Evolutionary conservation across 2,113 vertebrate species (phyloP), one percentile per base, ranked within the genome.

Genomic region (Hirundichthys speculiger): DNA sequence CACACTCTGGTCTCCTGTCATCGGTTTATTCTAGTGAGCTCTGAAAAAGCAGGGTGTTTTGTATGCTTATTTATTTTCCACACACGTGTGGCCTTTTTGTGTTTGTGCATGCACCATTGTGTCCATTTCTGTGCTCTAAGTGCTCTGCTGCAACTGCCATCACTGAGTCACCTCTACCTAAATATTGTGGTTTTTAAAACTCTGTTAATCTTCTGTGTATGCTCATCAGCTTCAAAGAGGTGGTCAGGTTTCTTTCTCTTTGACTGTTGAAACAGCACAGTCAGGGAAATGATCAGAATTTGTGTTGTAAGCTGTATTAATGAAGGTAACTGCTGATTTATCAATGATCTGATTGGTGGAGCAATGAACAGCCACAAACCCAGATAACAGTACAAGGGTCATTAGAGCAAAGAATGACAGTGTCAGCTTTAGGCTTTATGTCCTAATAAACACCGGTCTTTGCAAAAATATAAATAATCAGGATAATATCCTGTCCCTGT

Each of bases 281-380:
- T 9, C 15, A 38, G 11, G 19, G 22, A 25, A 14, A 13, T 16
- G 13, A 46, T 19, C 52, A 11, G 22, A 38, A 12, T 38, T 19
- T 53, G 27, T n/a, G n/a, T n/a, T n/a, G n/a, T n/a, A n/a, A n/a
- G n/a, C n/a, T 39, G 38, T 46, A 57, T 64, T 14, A 49, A 38
- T 22, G 30, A 10, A 34, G 21, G n/a, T 45, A 16, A 14, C 20
- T 1, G 2, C 16, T 25, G n/a, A 12, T 45, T 62, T 74, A 73
- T 69, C 73, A 81, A 69, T 75, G 80, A 81, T 79, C 51, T 52
- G 11, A 50, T 59, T 21, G 22, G 7, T 30, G 13, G 19, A 38
- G 42, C 16, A 18, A 21, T 27, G 14, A 38, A 39, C 6, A 30
- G n/a, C 41, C 25, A 34, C 22, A 42, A 24, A 18, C n/a, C 14